Conservation (phyloP, 2,113 vertebrate genomes). For the Ahaetulla prasina region DNA sequence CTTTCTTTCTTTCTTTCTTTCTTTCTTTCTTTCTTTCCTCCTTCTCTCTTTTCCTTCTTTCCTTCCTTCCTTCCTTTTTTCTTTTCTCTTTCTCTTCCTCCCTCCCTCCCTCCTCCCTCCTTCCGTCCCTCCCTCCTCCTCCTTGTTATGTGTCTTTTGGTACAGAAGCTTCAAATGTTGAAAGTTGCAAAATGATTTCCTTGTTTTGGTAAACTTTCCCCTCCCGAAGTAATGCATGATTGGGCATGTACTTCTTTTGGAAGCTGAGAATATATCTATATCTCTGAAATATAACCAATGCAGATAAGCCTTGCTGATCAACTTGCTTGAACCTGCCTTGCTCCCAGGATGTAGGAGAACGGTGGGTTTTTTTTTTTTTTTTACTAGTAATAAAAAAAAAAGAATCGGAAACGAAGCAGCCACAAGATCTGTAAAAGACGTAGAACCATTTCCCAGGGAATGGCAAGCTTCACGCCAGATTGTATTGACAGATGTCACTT, state of each 20-base stretch:
- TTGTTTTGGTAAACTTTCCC: neutral
- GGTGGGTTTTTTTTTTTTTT: neutral
- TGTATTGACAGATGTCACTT: neutral
- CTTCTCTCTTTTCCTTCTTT: accelerated
- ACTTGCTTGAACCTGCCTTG: neutral
- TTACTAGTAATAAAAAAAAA: neutral
- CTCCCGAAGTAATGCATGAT: neutral
- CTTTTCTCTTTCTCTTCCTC: no score
- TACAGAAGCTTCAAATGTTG: neutral
- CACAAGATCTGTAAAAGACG: neutral
- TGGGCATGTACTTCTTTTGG: neutral
- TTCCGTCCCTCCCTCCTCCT: accelerated
- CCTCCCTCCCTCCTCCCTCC: accelerated
- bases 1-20: no score
- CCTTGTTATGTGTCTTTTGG: neutral
- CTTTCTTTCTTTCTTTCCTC: no score
- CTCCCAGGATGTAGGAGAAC: neutral
- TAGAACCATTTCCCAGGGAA: no score
- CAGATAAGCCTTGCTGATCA: neutral
- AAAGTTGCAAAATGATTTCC: neutral
- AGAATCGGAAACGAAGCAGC: neutral
- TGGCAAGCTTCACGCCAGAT: neutral
- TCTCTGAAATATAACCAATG: neutral
- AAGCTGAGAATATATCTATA: neutral
- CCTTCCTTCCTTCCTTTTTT: no score